Evolutionary conservation across 2,113 vertebrate species (phyloP).

Genomic region (Rhineura floridana): DNA sequence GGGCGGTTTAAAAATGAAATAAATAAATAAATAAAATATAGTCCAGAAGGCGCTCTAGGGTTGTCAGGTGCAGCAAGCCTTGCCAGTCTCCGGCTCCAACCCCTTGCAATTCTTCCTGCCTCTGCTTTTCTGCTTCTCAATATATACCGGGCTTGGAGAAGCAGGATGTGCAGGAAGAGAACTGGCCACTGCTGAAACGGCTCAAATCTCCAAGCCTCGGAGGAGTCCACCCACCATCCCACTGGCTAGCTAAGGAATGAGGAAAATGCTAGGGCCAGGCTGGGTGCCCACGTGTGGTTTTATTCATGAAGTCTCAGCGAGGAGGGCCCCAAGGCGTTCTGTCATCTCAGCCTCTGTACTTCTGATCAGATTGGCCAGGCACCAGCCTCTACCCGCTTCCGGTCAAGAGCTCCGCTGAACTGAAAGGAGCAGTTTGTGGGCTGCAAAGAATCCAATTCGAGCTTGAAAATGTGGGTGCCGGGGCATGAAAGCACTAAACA

Average conservation of each 20-base stretch:
- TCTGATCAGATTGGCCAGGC: conserved; percentile 1
- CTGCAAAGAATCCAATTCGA: neutral
- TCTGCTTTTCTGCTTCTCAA: neutral
- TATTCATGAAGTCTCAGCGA: neutral
- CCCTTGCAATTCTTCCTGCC: neutral
- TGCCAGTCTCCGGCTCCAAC: neutral
- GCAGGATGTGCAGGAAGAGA: neutral
- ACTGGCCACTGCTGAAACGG: neutral
- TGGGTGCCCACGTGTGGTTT: neutral
- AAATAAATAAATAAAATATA: too few relatives aligned
- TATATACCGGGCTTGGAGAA: neutral
- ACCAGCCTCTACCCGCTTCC: neutral
- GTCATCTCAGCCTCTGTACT: neutral
- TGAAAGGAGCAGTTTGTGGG: neutral
- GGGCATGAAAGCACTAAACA: neutral
- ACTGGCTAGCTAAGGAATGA: neutral
- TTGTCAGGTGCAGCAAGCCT: too few relatives aligned
- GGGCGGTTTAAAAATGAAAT: too few relatives aligned
- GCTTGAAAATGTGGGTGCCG: neutral
- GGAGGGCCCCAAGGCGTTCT: neutral
- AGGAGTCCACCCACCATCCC: neutral
- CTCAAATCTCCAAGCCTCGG: neutral
- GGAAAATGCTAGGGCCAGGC: neutral
- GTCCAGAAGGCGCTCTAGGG: too few relatives aligned
- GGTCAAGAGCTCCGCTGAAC: neutral